Percentiles rank a stretch among this genome's conserved stretches.
Conservation (phyloP, 2,888 invertebrate genomes). For the Drosophila affinis region DNA sequence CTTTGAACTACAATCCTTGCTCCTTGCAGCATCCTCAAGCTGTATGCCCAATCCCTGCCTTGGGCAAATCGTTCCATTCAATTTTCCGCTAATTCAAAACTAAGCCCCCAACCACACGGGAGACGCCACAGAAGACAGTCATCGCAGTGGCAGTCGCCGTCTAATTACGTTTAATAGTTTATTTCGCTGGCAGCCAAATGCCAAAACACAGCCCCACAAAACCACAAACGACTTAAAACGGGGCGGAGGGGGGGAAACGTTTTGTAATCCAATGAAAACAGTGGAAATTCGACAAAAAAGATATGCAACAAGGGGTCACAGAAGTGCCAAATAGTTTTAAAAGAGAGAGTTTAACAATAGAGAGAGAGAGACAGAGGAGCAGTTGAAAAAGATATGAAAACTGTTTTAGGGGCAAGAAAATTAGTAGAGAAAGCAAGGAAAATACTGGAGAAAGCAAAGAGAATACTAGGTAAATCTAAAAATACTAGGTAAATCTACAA, state of each 20-base stretch:
- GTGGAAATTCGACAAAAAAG: slow-evolving; percentile 14
- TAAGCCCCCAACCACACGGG: slow-evolving; percentile 20
- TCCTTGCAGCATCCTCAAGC: neutral
- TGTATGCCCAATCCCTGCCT: neutral
- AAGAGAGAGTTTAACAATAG: neutral
- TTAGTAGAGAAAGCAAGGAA: no score
- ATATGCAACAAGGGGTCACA: slow-evolving; percentile 22
- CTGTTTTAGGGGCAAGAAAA: no score
- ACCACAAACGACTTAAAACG: slow-evolving; percentile 57
- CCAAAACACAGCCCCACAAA: slow-evolving; percentile 11
- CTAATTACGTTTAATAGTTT: slow-evolving; percentile 63
- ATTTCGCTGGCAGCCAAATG: slow-evolving; percentile 32
- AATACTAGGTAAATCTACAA: no score
- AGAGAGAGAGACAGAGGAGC: neutral
- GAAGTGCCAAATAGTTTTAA: neutral
- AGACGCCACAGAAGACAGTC: slow-evolving; percentile 33
- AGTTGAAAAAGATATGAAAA: no score
- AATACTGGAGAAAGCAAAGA: no score
- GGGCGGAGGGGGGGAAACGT: slow-evolving; percentile 40
- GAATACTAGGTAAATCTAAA: no score
- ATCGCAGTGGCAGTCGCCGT: neutral
- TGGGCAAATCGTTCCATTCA: slow-evolving; percentile 42
- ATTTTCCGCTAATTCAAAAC: slow-evolving; percentile 55
- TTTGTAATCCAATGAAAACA: slow-evolving; percentile 51
- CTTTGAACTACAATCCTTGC: neutral